Conservation (phyloP, 2,888 invertebrate species). For the Polylopha cassiicola region DNA sequence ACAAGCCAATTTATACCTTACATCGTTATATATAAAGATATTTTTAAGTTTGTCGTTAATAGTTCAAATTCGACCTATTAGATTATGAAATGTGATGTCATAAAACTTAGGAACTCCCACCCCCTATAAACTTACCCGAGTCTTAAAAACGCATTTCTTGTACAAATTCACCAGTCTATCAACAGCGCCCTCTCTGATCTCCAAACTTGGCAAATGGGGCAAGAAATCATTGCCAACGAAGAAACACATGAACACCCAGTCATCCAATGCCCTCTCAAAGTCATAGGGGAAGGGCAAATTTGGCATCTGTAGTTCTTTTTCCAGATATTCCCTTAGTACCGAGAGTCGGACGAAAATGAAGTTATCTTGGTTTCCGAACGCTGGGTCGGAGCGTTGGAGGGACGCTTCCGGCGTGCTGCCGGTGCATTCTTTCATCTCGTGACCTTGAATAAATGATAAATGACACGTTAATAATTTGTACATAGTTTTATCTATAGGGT, state of each 20-base stretch:
- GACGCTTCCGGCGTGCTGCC: constrained; percentile 81
- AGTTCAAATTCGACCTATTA: too few relatives aligned
- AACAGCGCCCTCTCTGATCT: constrained; percentile 98
- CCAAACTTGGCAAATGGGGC: constrained; percentile 97
- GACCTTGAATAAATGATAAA: constrained; percentile 74
- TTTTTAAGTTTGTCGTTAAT: too few relatives aligned
- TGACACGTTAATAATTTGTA: too few relatives aligned
- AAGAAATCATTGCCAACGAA: constrained; percentile 99
- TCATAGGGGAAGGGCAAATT: constrained; percentile 95
- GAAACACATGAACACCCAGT: constrained; percentile 99
- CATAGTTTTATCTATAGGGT: too few relatives aligned
- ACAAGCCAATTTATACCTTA: too few relatives aligned
- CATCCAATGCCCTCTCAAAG: constrained; percentile 96
- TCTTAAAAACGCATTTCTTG: constrained; percentile 95
- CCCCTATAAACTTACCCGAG: constrained; percentile 79
- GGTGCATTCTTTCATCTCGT: constrained; percentile 95
- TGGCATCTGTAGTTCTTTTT: constrained; percentile 83
- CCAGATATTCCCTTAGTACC: constrained; percentile 95
- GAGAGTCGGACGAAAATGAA: constrained; percentile 96
- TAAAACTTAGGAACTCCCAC: too few relatives aligned
- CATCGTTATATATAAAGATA: too few relatives aligned
- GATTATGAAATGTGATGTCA: too few relatives aligned
- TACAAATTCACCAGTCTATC: constrained; percentile 95
- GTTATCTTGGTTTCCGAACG: constrained; percentile 85
- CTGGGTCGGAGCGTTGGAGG: constrained; percentile 77